A percentile compares a stretch with the other conserved stretches of the same genome.
Evolutionary conservation across 2,888 invertebrate species (phyloP).

Genomic region (Ophion obscuratus): DNA sequence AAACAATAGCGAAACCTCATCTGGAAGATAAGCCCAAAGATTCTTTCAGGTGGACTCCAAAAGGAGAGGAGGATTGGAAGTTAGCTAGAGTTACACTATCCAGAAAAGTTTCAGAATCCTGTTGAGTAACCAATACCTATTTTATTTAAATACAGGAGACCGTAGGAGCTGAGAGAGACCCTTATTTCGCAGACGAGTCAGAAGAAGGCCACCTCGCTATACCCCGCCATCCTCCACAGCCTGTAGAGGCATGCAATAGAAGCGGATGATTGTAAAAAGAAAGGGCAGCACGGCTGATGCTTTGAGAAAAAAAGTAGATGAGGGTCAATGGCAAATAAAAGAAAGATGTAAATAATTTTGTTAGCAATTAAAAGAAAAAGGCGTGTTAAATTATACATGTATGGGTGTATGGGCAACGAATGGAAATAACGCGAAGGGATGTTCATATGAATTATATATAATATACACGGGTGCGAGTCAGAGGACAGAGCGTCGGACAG

Average conservation of each 20-base stretch:
- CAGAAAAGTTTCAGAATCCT: too few relatives aligned
- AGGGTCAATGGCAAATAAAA: conserved; percentile 22
- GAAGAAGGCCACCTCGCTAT: too few relatives aligned
- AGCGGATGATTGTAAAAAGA: not conserved
- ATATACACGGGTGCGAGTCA: conserved; percentile 1
- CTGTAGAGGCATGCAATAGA: not conserved
- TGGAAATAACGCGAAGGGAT: conserved; percentile 34
- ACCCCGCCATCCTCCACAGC: too few relatives aligned
- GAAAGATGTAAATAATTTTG: not conserved
- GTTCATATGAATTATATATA: conserved; percentile 4
- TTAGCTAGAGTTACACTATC: too few relatives aligned
- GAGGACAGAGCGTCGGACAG: conserved; percentile 33
- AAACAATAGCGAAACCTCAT: too few relatives aligned
- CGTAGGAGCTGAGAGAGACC: too few relatives aligned
- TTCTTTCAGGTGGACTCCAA: too few relatives aligned
- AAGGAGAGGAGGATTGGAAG: too few relatives aligned
- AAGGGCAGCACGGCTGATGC: not conserved
- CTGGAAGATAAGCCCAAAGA: too few relatives aligned
- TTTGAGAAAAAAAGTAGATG: conserved; percentile 2
- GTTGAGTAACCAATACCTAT: too few relatives aligned
- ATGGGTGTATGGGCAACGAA: conserved; percentile 33
- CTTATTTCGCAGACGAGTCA: not conserved
- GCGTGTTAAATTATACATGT: conserved; percentile 7
- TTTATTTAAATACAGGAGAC: too few relatives aligned
- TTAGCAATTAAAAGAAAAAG: not conserved